phyloP scores from a whole-genome alignment of 2,797 vertebrate species.

The Sternotherus odoratus region DNA sequence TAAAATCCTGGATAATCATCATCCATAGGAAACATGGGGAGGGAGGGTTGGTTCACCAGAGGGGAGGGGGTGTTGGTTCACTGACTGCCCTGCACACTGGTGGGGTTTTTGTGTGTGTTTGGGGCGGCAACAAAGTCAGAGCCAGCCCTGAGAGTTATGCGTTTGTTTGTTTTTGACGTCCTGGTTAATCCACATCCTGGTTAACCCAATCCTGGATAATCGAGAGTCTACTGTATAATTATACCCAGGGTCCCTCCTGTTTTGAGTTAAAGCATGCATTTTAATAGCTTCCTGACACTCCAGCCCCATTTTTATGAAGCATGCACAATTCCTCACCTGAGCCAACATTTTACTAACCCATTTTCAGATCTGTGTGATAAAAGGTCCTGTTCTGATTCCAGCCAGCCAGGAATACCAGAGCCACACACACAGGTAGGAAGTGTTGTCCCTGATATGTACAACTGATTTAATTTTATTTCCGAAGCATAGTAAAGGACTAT shows the following conservation, averaged over 20 bases:
- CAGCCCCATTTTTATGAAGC: neutral
- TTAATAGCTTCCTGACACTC: neutral
- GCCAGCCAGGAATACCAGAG: neutral
- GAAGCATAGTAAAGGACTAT: accelerated
- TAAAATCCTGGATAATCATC: no score
- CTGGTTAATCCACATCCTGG: no score
- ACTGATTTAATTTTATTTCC: neutral
- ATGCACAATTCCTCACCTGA: neutral
- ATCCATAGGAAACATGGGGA: no score
- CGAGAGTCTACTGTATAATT: no score
- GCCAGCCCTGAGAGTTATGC: no score
- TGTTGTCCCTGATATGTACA: neutral
- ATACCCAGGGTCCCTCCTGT: neutral
- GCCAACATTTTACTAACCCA: neutral
- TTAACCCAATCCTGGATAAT: no score
- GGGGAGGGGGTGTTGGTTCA: no score
- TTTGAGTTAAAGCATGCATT: neutral
- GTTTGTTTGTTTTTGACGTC: no score
- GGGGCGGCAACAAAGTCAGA: no score
- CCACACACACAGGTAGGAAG: neutral
- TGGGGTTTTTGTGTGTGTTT: no score
- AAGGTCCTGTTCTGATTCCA: neutral
- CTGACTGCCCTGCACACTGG: no score
- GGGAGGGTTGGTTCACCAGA: no score
- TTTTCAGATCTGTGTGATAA: neutral